Percentiles rank a stretch among this genome's conserved stretches.
These are phyloP conservation scores for Drosophila paracracens DNA, from an alignment of 2,888 invertebrate genomes.

Conservation along the genomic window DNA sequence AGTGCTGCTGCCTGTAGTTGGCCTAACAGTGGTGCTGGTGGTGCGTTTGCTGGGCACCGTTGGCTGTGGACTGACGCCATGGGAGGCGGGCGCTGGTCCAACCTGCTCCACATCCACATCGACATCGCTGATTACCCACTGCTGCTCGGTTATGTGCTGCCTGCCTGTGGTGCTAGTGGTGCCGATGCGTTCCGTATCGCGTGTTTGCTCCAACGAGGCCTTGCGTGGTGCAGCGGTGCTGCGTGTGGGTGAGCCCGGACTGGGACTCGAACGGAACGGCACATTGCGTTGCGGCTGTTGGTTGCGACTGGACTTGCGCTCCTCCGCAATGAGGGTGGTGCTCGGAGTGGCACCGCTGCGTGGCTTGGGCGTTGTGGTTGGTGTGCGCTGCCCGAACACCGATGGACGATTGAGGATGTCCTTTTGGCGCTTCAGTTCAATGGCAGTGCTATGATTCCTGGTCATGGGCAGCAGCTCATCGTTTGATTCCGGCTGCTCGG, in stretches of 20 bases:
- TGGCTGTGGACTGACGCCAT: conserved; percentile 25
- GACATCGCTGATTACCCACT: conserved; percentile 64
- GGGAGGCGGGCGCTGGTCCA: conserved; percentile 28
- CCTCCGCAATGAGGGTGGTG: conserved; percentile 54
- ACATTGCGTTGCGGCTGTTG: conserved; percentile 28
- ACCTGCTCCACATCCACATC: conserved; percentile 57
- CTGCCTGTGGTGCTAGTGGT: conserved; percentile 40
- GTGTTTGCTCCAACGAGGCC: conserved; percentile 43
- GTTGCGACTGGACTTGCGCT: conserved; percentile 48
- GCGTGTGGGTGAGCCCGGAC: conserved; percentile 37
- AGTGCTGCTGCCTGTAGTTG: conserved; percentile 4
- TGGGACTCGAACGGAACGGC: conserved; percentile 15
- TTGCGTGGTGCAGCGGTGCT: conserved; percentile 37
- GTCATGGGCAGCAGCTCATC: conserved; percentile 89
- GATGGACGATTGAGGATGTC: conserved; percentile 86
- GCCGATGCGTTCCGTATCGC: conserved; percentile 20
- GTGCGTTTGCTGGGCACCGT: conserved; percentile 8
- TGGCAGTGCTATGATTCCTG: conserved; percentile 75
- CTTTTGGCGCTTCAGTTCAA: conserved; percentile 82
- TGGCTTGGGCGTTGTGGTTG: conserved; percentile 15
- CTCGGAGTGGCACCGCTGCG: conserved; percentile 29
- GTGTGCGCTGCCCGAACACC: conserved; percentile 55
- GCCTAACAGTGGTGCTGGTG: background rate
- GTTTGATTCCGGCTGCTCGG: conserved; percentile 85
- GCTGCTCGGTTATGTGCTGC: conserved; percentile 61